Evolutionary conservation across 2,888 invertebrate species (phyloP), one percentile per base, ranked within the genome.

Genomic region (Phragmatobia fuliginosa): DNA sequence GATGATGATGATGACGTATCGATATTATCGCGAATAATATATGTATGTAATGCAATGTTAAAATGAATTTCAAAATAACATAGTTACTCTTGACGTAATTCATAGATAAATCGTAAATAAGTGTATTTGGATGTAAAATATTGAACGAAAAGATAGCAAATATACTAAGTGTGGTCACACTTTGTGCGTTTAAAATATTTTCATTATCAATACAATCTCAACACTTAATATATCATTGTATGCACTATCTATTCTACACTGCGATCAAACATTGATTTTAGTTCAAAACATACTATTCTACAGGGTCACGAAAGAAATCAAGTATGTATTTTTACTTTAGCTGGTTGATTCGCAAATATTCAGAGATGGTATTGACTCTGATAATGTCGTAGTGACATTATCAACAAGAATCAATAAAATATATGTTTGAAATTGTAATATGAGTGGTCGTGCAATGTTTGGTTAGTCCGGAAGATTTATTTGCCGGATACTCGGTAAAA

Each of bases 331-430:
- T 64, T 25, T n/a, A n/a, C 18, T 33, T 56, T 33, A 8, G 21
- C 36, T 18, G 14, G n/a, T 63, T 63, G 25, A 25, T 16, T 59
- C 56, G 33, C 62, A 68, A 68, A 68, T 59, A 63, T 38, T 62
- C n/a, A 32, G 32, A 63, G 14, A 64, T 45, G 7, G 14, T 28
- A 60, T 68, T 59, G 38, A 11, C 32, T 33, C 25, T 56, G 59
- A 36, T 33, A 63, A 41, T 68, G 45, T 62, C 32, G 31, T 33
- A 63, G 33, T 68, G 45, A 58, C 32, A 36, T 14, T 14, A 25
- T 21, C 59, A 49, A n/a, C 28, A 31, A 36, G 31, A 68, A 64
- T 62, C 38, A 45, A 64, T 45, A 33, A 64, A 58, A 31, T 32
- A 45, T 62, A 45, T 62, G 14, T 10, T 41, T 6, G 18, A 67